These are phyloP conservation scores for Hydrotaea diabolus DNA, from an alignment of 2,888 invertebrate species.

Conservation along the genomic window DNA sequence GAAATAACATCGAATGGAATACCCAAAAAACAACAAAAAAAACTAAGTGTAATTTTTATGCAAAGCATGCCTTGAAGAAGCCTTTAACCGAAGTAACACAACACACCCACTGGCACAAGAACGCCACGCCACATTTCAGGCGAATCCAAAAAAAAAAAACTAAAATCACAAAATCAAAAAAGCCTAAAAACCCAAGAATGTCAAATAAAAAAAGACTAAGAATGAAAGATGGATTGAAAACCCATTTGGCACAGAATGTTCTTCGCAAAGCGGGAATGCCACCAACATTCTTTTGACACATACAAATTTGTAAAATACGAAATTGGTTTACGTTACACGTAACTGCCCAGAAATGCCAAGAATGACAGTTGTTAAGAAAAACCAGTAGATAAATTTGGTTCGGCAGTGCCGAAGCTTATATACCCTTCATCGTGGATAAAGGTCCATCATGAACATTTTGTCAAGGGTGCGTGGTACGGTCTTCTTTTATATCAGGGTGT, in stretches of 20 bases:
- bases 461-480: too few relatives aligned
- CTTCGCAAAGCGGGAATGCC: neutral
- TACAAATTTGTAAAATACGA: constrained; percentile 28
- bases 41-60: constrained; percentile 29
- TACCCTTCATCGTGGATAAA: too few relatives aligned
- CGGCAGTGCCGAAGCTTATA: too few relatives aligned
- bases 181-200: neutral
- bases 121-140: neutral
- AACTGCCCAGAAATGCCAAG: constrained; percentile 8
- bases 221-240: constrained; percentile 20
- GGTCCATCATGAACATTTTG: too few relatives aligned
- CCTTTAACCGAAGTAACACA: neutral
- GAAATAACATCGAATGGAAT: neutral
- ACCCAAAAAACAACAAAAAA: neutral
- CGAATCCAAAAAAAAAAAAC: neutral
- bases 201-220: neutral
- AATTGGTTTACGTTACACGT: constrained; percentile 30
- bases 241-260: constrained; percentile 26
- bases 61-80: constrained; percentile 13
- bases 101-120: constrained; percentile 29
- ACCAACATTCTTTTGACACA: constrained; percentile 33
- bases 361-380: neutral
- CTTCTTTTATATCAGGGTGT: too few relatives aligned
- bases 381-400: too few relatives aligned
- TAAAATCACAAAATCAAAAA: neutral